Base-by-base conservation (phyloP, 2,113 vertebrate species). In the Sinocyclocheilus grahami region DNA sequence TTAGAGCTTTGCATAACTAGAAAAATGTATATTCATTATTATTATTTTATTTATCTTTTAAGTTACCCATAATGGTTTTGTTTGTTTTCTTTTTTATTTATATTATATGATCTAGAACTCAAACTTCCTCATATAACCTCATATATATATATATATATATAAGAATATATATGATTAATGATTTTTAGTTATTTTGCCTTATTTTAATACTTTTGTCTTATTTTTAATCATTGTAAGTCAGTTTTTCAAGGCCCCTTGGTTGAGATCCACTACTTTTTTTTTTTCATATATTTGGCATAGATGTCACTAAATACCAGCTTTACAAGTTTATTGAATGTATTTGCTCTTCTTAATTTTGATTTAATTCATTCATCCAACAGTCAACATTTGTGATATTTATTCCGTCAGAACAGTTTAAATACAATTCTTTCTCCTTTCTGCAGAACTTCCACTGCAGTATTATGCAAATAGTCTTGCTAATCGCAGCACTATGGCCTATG, bases 401-500 rank as follows among this genome's bases (percentile, higher is more conserved):
- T 60, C 22, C 2, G 0, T 60, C 20, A 60, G 20, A n/a, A 60
- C 20, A 60, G 20, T 60, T 60, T 83, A 37, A 76, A 30, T 53
- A 33, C 18, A 14, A 30, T 30, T 78, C 16, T 55, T 30, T 78
- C 27, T 78, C 13, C n/a, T 16, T 33, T 27, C 76, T 78, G 14
- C 76, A 78, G 76, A 55, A 30, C 76, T 78, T 78, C 76, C 76
- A 33, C 48, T 78, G 76, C 48, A 33, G 46, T 78, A 55, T 78
- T 78, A 78, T 78, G 76, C 48, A 55, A 78, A 78, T 78, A 30
- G 76, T 55, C 27, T 18, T 78, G 48, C 27, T 78, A 78, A 78
- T 78, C 27, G 27, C 24, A 78, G 76, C 76, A 27, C 76, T 14
- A 18, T 78, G 46, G 76, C 76, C 76, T 78, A 78, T 78, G 76